Conservation (phyloP, 1,140 invertebrate genomes). For the Pseudomyrmex gracilis region DNA sequence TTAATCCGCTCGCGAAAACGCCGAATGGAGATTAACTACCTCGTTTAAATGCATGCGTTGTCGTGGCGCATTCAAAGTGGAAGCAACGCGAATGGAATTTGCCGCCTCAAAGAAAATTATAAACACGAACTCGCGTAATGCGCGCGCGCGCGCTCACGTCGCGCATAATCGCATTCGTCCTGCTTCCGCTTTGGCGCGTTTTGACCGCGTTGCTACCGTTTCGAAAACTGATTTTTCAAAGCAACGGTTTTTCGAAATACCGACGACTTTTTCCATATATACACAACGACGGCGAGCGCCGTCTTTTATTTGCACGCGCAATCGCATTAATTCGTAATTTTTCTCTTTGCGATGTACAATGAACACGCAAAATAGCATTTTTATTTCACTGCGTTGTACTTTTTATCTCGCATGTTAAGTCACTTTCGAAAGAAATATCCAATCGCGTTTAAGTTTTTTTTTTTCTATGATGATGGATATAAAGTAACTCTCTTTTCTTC, state of each 20-base stretch:
- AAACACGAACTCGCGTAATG: slow-evolving; percentile 41
- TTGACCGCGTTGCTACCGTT: not conserved
- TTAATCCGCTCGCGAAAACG: slow-evolving; percentile 64
- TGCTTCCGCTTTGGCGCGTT: slow-evolving; percentile 45
- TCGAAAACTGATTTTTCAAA: slow-evolving; percentile 40
- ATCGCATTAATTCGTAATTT: slow-evolving; percentile 22
- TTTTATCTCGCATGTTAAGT: not conserved
- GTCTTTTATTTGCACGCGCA: slow-evolving; percentile 46
- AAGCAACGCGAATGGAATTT: slow-evolving; percentile 54
- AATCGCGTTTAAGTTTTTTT: not conserved
- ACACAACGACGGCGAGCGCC: slow-evolving; percentile 4
- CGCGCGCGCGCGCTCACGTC: not conserved
- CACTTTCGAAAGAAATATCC: not conserved
- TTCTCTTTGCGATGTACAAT: slow-evolving; percentile 14
- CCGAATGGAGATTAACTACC: slow-evolving; percentile 71
- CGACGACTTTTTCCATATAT: not conserved
- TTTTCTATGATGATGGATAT: slow-evolving; percentile 6
- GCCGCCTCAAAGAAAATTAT: slow-evolving; percentile 67
- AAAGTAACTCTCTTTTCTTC: not conserved
- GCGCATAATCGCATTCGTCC: slow-evolving; percentile 55
- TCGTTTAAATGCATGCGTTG: slow-evolving; percentile 75
- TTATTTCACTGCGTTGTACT: not conserved
- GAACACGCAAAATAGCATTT: slow-evolving; percentile 21
- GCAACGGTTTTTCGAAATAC: slow-evolving; percentile 14
- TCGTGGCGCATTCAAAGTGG: slow-evolving; percentile 67